Conservation (phyloP, 2,113 vertebrate genomes). For the Megaptera novaeangliae region DNA sequence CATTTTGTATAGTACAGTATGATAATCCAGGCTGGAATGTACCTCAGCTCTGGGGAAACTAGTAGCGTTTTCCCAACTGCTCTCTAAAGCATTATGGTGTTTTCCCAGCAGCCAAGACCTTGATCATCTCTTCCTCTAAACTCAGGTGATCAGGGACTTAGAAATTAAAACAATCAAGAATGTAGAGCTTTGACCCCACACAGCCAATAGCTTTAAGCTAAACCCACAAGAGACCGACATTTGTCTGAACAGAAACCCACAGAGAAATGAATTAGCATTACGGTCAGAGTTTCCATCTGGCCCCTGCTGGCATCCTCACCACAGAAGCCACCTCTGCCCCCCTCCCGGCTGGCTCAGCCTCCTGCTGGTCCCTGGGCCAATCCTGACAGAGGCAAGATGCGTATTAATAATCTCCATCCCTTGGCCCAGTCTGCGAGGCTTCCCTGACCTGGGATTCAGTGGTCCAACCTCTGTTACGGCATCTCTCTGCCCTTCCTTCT, state of each 20-base stretch:
- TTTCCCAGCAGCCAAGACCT: not conserved
- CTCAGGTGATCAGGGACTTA: not conserved
- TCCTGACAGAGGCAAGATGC: not conserved
- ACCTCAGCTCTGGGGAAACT: not conserved
- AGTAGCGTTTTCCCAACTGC: not conserved
- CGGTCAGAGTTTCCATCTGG: conserved; percentile 25
- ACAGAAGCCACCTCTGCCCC: not conserved
- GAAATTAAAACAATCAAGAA: conserved; percentile 9
- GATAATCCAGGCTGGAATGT: not conserved
- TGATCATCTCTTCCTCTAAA: not conserved
- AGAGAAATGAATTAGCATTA: conserved; percentile 2
- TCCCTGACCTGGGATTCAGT: not conserved
- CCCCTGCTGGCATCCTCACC: not conserved
- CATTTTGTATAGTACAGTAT: not conserved
- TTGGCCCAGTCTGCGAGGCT: not conserved
- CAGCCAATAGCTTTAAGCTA: not conserved
- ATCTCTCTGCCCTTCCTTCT: not conserved
- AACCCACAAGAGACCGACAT: not conserved
- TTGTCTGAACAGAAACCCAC: conserved; percentile 49
- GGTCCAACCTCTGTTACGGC: not conserved
- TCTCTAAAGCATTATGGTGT: not conserved
- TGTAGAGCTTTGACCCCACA: not conserved
- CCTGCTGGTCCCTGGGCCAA: not conserved
- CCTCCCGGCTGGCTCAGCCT: not conserved
- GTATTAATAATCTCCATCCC: not conserved